These are phyloP conservation scores for Hartigia nigra DNA, from an alignment of 2,888 invertebrate species.

Conservation along the genomic window DNA sequence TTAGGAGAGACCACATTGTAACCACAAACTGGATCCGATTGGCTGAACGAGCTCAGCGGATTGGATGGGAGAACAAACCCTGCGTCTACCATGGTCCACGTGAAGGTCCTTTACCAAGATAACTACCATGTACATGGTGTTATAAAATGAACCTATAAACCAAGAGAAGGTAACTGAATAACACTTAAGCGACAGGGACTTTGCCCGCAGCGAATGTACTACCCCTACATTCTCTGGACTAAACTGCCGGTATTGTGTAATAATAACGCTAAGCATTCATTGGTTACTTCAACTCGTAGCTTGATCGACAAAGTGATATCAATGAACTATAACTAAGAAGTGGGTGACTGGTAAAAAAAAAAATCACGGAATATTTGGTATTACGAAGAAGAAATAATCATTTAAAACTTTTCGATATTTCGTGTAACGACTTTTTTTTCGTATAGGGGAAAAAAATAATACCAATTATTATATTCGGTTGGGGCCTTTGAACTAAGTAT, in stretches of 20 bases:
- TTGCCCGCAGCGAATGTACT: neutral
- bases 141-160: no score
- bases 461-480: neutral
- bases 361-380: neutral
- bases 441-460: neutral
- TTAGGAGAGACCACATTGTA: no score
- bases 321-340: neutral
- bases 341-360: neutral
- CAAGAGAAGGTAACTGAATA: no score
- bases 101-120: no score
- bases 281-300: neutral
- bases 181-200: neutral
- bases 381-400: neutral
- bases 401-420: neutral
- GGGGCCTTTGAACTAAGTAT: neutral
- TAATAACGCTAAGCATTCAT: neutral
- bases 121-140: no score
- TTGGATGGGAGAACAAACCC: no score
- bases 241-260: neutral
- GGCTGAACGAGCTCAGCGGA: no score
- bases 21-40: no score
- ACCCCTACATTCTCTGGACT: neutral
- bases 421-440: neutral
- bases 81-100: no score
- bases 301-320: neutral